Evolutionary conservation across 2,888 invertebrate genomes (phyloP).

Genomic region (Dryococelus australis): DNA sequence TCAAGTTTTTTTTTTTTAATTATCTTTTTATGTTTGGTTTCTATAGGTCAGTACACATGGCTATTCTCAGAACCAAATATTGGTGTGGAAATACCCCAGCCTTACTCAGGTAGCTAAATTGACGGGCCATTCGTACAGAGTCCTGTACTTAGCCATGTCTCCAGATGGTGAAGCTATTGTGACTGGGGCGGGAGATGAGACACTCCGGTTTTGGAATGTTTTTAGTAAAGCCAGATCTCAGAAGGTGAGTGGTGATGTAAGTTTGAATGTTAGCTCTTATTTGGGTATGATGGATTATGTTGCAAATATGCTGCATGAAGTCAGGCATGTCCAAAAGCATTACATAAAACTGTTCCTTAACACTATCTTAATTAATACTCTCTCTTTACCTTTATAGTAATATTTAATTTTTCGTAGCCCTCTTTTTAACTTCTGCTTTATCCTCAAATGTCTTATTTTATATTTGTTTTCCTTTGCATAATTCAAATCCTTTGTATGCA

Average conservation of each 20-base stretch:
- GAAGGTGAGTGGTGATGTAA: constrained; percentile 59
- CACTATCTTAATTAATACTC: not conserved
- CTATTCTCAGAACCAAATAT: constrained; percentile 97
- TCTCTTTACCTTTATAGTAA: no score
- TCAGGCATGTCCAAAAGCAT: no score
- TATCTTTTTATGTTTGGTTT: constrained; percentile 25
- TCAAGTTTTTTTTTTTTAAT: no score
- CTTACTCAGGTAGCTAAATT: constrained; percentile 96
- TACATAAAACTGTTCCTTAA: not conserved
- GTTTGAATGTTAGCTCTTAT: not conserved
- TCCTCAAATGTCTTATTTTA: no score
- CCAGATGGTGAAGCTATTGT: constrained; percentile 99
- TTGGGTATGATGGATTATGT: not conserved
- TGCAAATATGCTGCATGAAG: no score
- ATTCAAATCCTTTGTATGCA: no score
- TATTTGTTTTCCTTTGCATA: no score
- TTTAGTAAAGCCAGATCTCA: constrained; percentile 97
- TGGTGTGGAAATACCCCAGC: constrained; percentile 99
- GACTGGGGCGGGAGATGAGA: constrained; percentile 98
- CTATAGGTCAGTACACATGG: constrained; percentile 87
- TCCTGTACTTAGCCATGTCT: constrained; percentile 94
- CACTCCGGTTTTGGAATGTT: constrained; percentile 98
- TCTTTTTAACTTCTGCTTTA: no score
- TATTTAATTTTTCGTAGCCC: no score
- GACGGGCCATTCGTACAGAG: constrained; percentile 95